Conservation (phyloP, 2,888 invertebrate genomes). For the Tineola bisselliella region DNA sequence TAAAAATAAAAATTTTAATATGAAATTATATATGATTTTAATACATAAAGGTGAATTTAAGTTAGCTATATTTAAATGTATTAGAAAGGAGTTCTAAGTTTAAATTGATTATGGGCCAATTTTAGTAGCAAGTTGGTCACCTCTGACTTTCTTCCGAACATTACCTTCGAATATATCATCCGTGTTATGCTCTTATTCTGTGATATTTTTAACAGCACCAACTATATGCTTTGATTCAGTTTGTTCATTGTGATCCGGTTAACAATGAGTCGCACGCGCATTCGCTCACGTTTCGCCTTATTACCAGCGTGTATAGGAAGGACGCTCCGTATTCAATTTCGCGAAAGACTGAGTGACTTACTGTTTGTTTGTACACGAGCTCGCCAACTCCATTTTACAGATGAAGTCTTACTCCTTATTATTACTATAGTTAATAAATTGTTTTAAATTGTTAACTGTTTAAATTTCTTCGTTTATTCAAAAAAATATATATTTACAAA, state of each 20-base stretch:
- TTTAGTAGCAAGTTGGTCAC: not conserved
- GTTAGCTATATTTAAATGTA: too few relatives aligned
- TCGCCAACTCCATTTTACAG: not conserved
- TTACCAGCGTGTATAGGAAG: not conserved
- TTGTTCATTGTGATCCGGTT: conserved; percentile 37
- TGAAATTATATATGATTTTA: too few relatives aligned
- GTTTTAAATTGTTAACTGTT: too few relatives aligned
- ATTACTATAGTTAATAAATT: too few relatives aligned
- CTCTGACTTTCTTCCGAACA: conserved; percentile 16
- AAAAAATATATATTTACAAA: too few relatives aligned
- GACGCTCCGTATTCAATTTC: not conserved
- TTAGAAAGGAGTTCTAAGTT: too few relatives aligned
- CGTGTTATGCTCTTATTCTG: conserved; percentile 24
- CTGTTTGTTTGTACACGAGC: too few relatives aligned
- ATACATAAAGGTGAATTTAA: too few relatives aligned
- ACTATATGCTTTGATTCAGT: conserved; percentile 57
- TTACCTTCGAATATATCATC: conserved; percentile 29
- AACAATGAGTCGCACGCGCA: conserved; percentile 16
- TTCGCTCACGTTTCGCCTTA: conserved; percentile 9
- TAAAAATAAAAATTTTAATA: too few relatives aligned
- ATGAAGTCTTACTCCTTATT: too few relatives aligned
- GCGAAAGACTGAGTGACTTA: not conserved
- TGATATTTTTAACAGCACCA: conserved; percentile 46
- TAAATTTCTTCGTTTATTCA: too few relatives aligned
- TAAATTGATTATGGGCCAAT: too few relatives aligned